Conservation (phyloP, 1,140 invertebrate species). For the Bombus waltoni region DNA sequence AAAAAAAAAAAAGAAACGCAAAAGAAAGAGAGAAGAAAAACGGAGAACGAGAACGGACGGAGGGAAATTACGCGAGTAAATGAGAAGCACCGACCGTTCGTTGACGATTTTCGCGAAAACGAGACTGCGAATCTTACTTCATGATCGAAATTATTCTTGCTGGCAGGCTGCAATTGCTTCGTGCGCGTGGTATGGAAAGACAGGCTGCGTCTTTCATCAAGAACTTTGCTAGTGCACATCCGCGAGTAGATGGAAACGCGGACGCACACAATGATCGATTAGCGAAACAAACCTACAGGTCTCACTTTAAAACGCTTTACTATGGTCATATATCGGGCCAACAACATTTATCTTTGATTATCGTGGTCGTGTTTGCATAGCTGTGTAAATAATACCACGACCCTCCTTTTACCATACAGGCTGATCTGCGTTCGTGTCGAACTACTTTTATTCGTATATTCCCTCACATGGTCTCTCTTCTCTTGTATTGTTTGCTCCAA, state of each 20-base stretch:
- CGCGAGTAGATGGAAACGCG: slow-evolving; percentile 17
- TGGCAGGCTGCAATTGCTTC: neutral
- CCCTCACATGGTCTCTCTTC: too few species aligned
- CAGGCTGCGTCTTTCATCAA: slow-evolving; percentile 12
- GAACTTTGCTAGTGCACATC: neutral
- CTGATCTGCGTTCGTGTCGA: neutral
- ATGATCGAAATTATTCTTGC: slow-evolving; percentile 45
- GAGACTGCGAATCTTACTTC: slow-evolving; percentile 28
- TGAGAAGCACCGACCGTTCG: neutral
- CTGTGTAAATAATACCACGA: slow-evolving; percentile 59
- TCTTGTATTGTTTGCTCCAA: slow-evolving; percentile 19
- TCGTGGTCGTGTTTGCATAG: slow-evolving; percentile 63
- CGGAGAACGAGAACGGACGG: neutral
- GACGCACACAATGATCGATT: slow-evolving; percentile 66
- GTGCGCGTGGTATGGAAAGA: neutral
- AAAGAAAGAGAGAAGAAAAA: neutral
- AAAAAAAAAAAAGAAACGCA: slow-evolving; percentile 5
- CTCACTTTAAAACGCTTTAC: slow-evolving; percentile 41
- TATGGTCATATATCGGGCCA: slow-evolving; percentile 36
- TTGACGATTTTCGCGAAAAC: slow-evolving; percentile 6
- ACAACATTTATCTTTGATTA: slow-evolving; percentile 77
- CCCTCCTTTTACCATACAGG: neutral
- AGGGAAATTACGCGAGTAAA: neutral
- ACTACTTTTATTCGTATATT: neutral
- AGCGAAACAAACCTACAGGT: slow-evolving; percentile 54